Evolutionary conservation across 2,888 invertebrate genomes (phyloP), one percentile per base, ranked within the genome.

Genomic region (Mellilla xanthometata): DNA sequence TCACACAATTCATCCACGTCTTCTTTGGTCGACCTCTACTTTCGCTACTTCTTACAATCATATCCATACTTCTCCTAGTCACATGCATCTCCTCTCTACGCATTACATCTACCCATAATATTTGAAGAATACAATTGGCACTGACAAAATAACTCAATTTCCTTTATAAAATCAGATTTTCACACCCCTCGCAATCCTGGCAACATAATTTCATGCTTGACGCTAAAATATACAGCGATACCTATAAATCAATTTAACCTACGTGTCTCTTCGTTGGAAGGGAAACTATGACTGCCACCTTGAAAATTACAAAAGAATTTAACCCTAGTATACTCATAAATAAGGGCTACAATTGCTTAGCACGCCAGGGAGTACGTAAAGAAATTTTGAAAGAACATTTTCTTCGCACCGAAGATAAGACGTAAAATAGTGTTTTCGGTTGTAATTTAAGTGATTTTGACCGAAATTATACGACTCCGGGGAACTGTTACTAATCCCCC

Each of bases 371-470:
- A 47, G 40, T 44, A 35, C 2, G 3, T 15, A 31, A 30, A 23
- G n/a, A n/a, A 28, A 26, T 33, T 34, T 54, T 51, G 30, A 42
- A 38, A 13, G 11, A 19, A 28, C 11, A 26, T n/a, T 45, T 41
- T 23, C 33, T 38, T 19, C n/a, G 36, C 32, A 61, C 61, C 65
- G 51, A 60, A 68, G 77, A 79, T 79, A 76, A 75, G 68, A 64
- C 65, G 67, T 77, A 72, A 76, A 73, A 77, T 79, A 76, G 71
- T 71, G 72, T 62, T 64, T 38, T 26, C 3, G 68, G 69, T 60
- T 72, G 66, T 73, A 72, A 76, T 76, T 75, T 72, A 80, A 77
- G 77, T 74, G 76, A 74, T 72, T 76, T 69, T 68, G 69, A 72
- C 68, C 56, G 63, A 68, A 68, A 66, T 67, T 27, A 73, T 73